Base-by-base conservation (phyloP, 2,113 vertebrate species). In the Sciurus niger region DNA sequence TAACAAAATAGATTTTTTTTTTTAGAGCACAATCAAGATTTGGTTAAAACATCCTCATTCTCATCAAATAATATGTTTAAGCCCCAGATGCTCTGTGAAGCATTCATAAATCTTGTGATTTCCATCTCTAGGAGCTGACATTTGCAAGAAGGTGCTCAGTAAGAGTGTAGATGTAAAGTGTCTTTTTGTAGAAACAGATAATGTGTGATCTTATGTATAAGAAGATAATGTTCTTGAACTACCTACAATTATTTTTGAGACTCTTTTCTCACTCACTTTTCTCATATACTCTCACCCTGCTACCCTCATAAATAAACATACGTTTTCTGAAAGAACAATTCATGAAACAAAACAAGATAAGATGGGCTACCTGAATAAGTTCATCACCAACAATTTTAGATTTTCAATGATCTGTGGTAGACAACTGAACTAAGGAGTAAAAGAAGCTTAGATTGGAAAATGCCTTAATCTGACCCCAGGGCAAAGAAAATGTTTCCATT, bases 1-100 rank as follows among this genome's bases (percentile, higher is more conserved):
- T 92, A 88, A 88, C 82, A 70, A 84, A 96, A 65, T 72, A 94
- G 87, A 74, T 37, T 93, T 24, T 60, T 60, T 60, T 60, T 11
- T 96, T 97, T 92, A 90, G 53, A 80, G 58, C 55, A 84, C 95
- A 95, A 94, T 95, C 74, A 76, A 92, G 93, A 95, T 83, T 92
- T 85, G 43, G 43, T 80, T 67, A 82, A 80, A 83, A 82, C 77
- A 77, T 84, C 60, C 70, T 97, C 30, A 28, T 80, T 97, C 60
- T 94, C 46, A 88, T 96, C 72, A 92, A 94, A 90, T 34, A 80
- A 37, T 65, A 34, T 76, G 9, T 90, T 92, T 94, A 96, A 93
- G 77, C 74, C 34, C 70, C 74, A 84, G 70, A 92, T 95, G 87
- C 87, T 96, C 65, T 58, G n/a, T 83, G 84, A 92, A 96, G 9